Percentiles rank a stretch among this genome's conserved stretches.
Conservation (phyloP, 2,113 vertebrate species). For the Telmatochromis sp. region DNA sequence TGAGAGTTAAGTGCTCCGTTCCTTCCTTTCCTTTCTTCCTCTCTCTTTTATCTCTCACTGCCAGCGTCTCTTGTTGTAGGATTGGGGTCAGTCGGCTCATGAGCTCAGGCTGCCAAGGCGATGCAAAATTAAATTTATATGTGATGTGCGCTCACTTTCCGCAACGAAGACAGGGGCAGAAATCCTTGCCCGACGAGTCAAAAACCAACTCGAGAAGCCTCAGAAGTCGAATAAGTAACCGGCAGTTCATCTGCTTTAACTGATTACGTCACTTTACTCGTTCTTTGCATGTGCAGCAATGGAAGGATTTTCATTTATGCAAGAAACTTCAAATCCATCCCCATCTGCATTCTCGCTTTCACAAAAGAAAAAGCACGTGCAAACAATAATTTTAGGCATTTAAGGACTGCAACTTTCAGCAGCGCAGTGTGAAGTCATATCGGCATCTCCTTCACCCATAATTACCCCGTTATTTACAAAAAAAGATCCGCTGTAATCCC, state of each 20-base stretch:
- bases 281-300: neutral
- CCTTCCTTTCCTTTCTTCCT: constrained; percentile 6
- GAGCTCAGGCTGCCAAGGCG: constrained; percentile 25
- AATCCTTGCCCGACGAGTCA: neutral
- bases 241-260: neutral
- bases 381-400: neutral
- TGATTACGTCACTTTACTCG: neutral
- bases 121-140: constrained; percentile 52
- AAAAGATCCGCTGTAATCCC: constrained; percentile 18
- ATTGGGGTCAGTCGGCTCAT: constrained; percentile 60
- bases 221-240: neutral
- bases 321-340: neutral
- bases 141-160: constrained; percentile 31
- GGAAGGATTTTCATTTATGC: neutral
- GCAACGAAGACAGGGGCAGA: neutral
- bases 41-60: neutral
- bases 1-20: constrained; percentile 56
- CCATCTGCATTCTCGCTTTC: neutral
- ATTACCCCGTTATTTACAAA: constrained; percentile 21
- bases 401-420: neutral
- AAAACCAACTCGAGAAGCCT: neutral
- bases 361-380: neutral
- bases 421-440: neutral
- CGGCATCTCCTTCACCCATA: constrained; percentile 8
- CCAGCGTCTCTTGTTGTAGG: constrained; percentile 41